Evolutionary conservation across 2,113 vertebrate species (phyloP).

Genomic region (Puffinus mauretanicus): DNA sequence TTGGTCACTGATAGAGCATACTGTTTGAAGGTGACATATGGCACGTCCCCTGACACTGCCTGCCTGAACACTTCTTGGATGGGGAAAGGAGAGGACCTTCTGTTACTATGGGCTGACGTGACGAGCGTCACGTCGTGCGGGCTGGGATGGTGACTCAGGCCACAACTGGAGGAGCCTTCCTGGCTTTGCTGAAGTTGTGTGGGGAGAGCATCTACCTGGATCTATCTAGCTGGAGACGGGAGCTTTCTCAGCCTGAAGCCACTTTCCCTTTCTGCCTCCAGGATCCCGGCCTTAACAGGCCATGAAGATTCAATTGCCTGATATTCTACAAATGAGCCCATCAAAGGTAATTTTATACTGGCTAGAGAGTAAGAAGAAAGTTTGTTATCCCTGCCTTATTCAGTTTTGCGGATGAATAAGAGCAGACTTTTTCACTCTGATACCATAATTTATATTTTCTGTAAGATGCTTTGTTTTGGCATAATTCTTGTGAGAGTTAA

Average conservation of each 20-base stretch:
- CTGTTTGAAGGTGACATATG: not conserved
- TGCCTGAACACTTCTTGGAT: not conserved
- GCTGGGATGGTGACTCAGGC: not conserved
- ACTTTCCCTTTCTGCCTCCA: not conserved
- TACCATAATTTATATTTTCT: not conserved
- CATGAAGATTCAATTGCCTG: not conserved
- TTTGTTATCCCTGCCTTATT: not conserved
- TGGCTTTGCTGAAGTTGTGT: not conserved
- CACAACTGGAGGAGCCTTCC: not conserved
- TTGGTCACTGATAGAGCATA: not conserved
- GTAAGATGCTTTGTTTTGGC: not conserved
- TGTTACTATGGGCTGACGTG: not conserved
- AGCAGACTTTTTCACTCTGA: not conserved
- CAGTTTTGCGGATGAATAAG: not conserved
- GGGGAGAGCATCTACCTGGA: not conserved
- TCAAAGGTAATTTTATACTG: not conserved
- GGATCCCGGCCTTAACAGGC: not conserved
- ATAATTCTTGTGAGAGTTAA: not conserved
- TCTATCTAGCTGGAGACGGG: not conserved
- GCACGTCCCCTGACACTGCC: not conserved
- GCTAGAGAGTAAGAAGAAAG: not conserved
- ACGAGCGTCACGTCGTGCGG: fast-evolving
- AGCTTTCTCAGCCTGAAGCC: not conserved
- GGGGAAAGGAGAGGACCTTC: not conserved
- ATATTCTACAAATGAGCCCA: not conserved